Percentiles rank a stretch among this genome's conserved stretches.
Conservation (phyloP, 2,113 vertebrate genomes). For the Pandion haliaetus region DNA sequence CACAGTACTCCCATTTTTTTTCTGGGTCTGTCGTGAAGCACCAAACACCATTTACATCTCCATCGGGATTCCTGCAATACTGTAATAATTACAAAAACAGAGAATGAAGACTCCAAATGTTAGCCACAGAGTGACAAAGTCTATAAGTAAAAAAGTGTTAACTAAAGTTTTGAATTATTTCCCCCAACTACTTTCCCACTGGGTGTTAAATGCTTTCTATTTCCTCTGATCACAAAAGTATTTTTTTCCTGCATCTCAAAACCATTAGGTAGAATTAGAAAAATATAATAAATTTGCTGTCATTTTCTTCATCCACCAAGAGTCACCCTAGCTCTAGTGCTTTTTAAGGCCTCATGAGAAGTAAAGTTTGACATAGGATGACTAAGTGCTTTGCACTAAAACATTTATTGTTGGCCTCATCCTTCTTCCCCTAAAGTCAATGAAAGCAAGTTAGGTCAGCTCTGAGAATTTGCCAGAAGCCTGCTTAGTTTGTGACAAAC, state of each 20-base stretch:
- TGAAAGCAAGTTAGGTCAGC: not conserved
- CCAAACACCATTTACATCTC: conserved; percentile 87
- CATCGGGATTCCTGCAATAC: conserved; percentile 92
- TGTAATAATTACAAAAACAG: conserved; percentile 55
- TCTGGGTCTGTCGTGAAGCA: conserved; percentile 85
- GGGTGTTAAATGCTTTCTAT: not conserved
- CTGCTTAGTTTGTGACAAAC: not conserved
- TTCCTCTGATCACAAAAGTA: not conserved
- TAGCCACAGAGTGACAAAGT: not conserved
- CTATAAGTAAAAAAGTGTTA: not conserved
- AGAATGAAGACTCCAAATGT: not conserved
- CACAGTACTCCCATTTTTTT: conserved; percentile 89
- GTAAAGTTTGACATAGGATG: not conserved
- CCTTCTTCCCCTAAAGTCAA: not conserved
- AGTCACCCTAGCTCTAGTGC: not conserved
- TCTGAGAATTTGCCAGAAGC: not conserved
- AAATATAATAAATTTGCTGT: not conserved
- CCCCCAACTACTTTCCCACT: not conserved
- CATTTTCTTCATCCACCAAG: not conserved
- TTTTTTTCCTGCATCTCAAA: not conserved
- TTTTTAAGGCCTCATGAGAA: not conserved
- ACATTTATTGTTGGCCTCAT: not conserved
- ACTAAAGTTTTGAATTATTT: not conserved
- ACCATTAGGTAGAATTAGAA: not conserved
- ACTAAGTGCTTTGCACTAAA: not conserved